Conservation (phyloP, 2,797 vertebrate species). For the Catharus ustulatus region DNA sequence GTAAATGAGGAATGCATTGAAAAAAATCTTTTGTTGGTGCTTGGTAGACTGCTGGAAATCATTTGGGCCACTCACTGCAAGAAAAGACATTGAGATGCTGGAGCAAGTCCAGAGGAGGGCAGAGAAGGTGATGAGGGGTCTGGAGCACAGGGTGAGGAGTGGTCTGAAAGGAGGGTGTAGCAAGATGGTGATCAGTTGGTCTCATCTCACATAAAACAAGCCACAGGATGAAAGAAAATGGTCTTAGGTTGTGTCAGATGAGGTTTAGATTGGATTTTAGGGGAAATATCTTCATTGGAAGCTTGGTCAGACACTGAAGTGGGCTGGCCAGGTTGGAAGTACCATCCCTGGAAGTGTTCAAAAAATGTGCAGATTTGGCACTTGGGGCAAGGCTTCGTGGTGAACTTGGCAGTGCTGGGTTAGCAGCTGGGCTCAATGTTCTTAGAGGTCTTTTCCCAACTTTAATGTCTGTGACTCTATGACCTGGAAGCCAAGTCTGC, state of each 20-base stretch:
- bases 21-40: background rate
- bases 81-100: background rate
- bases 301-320: background rate
- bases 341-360: background rate
- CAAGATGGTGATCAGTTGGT: background rate
- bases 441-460: background rate
- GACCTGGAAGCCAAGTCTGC: background rate
- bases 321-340: background rate
- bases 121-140: background rate
- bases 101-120: accelerated
- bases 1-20: background rate
- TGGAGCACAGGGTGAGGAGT: background rate
- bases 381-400: background rate
- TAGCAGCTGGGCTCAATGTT: background rate
- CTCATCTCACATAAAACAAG: background rate
- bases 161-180: background rate
- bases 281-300: background rate
- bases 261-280: background rate
- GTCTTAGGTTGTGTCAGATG: background rate
- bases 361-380: accelerated
- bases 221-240: background rate
- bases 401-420: background rate
- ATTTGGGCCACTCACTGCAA: background rate
- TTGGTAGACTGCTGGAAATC: background rate
- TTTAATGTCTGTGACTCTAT: background rate